Evolutionary conservation across 2,113 vertebrate species (phyloP).

Genomic region (Garra rufa): DNA sequence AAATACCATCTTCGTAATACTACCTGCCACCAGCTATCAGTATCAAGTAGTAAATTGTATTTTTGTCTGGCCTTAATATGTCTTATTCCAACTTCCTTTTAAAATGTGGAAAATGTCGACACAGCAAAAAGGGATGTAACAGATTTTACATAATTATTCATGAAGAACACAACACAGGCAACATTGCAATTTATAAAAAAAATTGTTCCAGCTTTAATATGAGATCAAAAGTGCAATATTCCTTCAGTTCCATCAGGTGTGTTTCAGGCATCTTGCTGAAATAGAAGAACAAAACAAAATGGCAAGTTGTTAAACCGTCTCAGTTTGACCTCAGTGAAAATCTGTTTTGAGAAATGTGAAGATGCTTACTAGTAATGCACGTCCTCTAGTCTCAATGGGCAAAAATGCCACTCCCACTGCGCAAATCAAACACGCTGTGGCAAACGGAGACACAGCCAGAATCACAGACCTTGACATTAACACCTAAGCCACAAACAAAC

Average conservation of each 20-base stretch:
- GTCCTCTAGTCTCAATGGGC: slow-evolving; percentile 92
- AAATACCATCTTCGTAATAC: neutral
- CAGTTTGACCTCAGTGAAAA: neutral
- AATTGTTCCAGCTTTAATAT: slow-evolving; percentile 2
- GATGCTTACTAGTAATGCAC: slow-evolving; percentile 85
- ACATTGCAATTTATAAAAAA: neutral
- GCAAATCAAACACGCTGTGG: slow-evolving; percentile 79
- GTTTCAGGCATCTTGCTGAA: slow-evolving; percentile 73
- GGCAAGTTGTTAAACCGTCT: neutral
- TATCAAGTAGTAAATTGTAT: neutral
- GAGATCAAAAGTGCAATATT: neutral
- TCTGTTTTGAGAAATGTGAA: neutral
- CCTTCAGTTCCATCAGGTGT: slow-evolving; percentile 28
- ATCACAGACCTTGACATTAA: slow-evolving; percentile 84
- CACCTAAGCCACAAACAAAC: slow-evolving; percentile 77
- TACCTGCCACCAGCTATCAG: neutral
- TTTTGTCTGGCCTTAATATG: neutral
- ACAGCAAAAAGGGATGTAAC: neutral
- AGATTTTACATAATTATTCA: neutral
- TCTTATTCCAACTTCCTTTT: neutral
- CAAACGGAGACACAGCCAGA: slow-evolving; percentile 83
- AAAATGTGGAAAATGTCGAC: neutral
- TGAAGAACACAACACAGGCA: neutral
- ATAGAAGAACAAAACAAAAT: slow-evolving; percentile 29
- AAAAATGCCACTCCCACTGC: slow-evolving; percentile 81